Conservation (phyloP, 2,113 vertebrate species). For the Hipposideros armiger region DNA sequence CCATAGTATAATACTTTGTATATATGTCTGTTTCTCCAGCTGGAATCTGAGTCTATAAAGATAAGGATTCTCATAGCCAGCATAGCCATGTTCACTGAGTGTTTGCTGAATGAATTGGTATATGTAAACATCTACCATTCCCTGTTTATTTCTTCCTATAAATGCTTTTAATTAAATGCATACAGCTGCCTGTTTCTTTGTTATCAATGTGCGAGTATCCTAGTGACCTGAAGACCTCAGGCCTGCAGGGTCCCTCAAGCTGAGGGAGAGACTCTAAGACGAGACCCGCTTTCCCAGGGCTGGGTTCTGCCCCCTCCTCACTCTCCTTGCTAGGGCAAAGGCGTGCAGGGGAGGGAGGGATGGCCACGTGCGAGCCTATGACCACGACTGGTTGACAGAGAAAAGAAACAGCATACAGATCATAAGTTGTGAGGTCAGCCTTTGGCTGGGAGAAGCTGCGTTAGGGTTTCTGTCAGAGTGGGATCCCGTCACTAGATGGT, state of each 20-base stretch:
- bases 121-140: background rate
- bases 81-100: background rate
- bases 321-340: background rate
- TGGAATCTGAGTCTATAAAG: background rate
- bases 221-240: background rate
- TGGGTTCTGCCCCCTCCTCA: background rate
- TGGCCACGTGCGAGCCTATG: background rate
- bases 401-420: background rate
- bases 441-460: background rate
- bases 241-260: background rate
- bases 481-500: background rate
- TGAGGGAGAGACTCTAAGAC: background rate
- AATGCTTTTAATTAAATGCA: background rate
- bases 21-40: background rate
- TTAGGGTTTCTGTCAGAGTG: background rate
- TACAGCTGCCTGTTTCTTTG: background rate
- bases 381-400: background rate
- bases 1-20: background rate
- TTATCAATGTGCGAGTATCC: background rate
- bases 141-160: background rate
- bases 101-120: background rate
- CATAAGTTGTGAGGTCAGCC: background rate
- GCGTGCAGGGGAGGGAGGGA: background rate
- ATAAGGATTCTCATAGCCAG: background rate
- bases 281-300: background rate